Conservation (phyloP, 2,888 invertebrate species). For the Aphrophora alni region DNA sequence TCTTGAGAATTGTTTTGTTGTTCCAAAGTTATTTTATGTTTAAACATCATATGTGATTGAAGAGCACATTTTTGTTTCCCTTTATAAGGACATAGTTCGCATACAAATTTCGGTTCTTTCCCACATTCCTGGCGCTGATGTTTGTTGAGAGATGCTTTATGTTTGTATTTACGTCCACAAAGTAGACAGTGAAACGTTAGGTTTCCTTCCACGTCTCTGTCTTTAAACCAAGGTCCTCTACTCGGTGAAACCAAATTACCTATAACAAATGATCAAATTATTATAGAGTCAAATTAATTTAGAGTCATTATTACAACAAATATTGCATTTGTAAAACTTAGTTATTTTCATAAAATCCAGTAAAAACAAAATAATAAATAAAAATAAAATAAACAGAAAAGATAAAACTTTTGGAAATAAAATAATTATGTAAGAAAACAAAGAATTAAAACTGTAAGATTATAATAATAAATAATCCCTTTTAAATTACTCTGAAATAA, state of each 20-base stretch:
- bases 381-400: too few species aligned
- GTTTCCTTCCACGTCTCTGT: background rate
- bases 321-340: too few species aligned
- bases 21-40: conserved; percentile 25
- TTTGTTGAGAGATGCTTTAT: conserved; percentile 55
- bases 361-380: too few species aligned
- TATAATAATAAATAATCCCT: too few species aligned
- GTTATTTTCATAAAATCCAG: too few species aligned
- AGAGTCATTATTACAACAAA: too few species aligned
- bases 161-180: conserved; percentile 56
- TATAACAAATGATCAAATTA: background rate
- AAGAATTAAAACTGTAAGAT: too few species aligned
- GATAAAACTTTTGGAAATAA: too few species aligned
- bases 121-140: conserved; percentile 56
- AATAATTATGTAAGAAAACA: too few species aligned
- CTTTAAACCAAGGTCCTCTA: background rate
- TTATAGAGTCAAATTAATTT: background rate
- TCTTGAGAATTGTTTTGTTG: background rate
- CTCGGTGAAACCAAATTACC: background rate
- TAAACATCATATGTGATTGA: conserved; percentile 38
- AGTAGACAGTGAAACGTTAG: conserved; percentile 48
- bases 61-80: conserved; percentile 38
- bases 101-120: conserved; percentile 55
- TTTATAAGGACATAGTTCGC: conserved; percentile 54
- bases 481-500: too few species aligned